Evolutionary conservation across 1,140 invertebrate genomes (phyloP), one percentile per base, ranked within the genome.

Genomic region (Lasioglossum albipes): DNA sequence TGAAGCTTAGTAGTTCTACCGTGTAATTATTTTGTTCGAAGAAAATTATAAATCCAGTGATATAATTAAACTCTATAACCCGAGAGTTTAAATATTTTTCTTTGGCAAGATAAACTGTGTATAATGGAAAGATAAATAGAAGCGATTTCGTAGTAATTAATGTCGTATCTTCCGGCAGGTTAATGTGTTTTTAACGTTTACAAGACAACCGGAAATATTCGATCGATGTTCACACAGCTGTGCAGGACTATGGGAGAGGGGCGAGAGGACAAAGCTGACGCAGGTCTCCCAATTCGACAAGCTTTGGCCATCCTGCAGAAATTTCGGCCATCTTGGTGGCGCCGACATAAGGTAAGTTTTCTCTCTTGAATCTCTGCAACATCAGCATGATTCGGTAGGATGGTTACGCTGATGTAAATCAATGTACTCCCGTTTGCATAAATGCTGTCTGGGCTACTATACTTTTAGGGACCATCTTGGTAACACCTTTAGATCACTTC

Each of bases 261-360:
- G 74, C 22, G n/a, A 54, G 41, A 61, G 73, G 73, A 81, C 84
- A 31, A 73, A 81, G 84, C 84, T 85, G 84, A 85, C 78, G 78
- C 69, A 81, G 62, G 52, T 73, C 78, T 81, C 75, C 61, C 83
- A 62, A 84, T 75, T 83, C 69, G 12, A 71, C 65, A 62, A 59
- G 54, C 52, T 10, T 75, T 49, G 76, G 70, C 76, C 49, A 61
- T 67, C 41, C 59, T 42, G 61, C 62, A 31, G n/a, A 57, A 52
- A 64, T 61, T 75, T 59, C 57, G 45, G 22, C 16, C 42, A 42
- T 52, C 75, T 22, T 62, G 61, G 42, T 54, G 61, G 45, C 67
- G 75, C 12, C 68, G 52, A 80, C 83, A 57, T 68, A 74, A 81
- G 78, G 83, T 81, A 59, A 85, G 84, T 80, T 73, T 62, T 62